Evolutionary conservation across 2,888 invertebrate species (phyloP), one percentile per base, ranked within the genome.

Genomic region (Palloptera scutellata): DNA sequence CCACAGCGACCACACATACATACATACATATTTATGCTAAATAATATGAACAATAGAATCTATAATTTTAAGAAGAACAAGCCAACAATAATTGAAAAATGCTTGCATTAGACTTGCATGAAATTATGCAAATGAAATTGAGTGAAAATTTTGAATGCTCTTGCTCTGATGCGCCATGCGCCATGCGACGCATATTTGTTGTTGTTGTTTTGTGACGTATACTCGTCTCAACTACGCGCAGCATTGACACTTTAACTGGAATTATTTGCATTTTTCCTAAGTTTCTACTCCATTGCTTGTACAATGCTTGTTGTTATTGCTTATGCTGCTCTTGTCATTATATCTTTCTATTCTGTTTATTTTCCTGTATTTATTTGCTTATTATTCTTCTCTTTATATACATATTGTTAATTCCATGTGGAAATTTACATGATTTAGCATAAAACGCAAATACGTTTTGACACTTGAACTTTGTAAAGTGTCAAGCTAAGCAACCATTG

Each of bases 361-460:
- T 61, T 19, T 43, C n/a, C n/a, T n/a, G n/a, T 15, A 15, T 61
- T 20, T 51, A 15, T 51, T 48, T n/a, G 40, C 5, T 61, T 30
- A 10, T 17, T 30, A 5, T n/a, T 51, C 10, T 11, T 8, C 8
- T 76, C 78, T 78, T 79, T 78, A 78, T 78, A n/a, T n/a, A n/a
- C n/a, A n/a, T n/a, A 77, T 78, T 78, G 79, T 78, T 78, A 79
- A 79, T 78, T 74, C 74, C 54, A 70, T 66, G 69, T 63, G 70
- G 8, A 43, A 17, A 79, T 78, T 78, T 78, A 74, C 78, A 79
- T 79, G 78, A 78, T 79, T 78, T 75, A 75, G 73, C 78, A 77
- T 72, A 75, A 45, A 55, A 40, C 53, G 60, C 58, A 48, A 66
- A 63, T 45, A 17, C 67, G 60, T 41, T 20, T 19, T 64, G 70